Percentiles rank a stretch among this genome's conserved stretches.
phyloP scores from a whole-genome alignment of 1,140 invertebrate species.

The Hylaeus anthracinus region DNA sequence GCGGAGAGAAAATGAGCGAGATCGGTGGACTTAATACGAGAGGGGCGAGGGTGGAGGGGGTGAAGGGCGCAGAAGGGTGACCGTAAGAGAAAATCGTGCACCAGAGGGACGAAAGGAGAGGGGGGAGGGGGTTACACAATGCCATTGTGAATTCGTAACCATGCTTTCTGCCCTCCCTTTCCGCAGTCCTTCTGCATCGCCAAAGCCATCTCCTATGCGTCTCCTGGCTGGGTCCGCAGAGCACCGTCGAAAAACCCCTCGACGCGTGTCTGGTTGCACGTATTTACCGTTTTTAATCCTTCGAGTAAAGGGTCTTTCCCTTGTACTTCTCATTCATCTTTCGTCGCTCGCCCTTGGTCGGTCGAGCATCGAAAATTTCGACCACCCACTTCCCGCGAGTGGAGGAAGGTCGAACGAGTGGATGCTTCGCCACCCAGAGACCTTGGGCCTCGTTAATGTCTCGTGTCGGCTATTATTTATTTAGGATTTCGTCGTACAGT shows the following conservation, averaged over 20 bases:
- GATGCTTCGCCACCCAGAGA: too few relatives aligned
- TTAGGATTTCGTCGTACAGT: too few relatives aligned
- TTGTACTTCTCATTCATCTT: background rate
- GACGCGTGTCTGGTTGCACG: slow-evolving; percentile 44
- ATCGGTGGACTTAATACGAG: slow-evolving; percentile 4
- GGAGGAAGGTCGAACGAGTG: background rate
- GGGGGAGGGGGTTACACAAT: slow-evolving; percentile 52
- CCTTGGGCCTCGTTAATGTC: background rate
- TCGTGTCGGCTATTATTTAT: too few relatives aligned
- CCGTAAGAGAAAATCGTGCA: slow-evolving; percentile 25
- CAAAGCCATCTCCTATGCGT: slow-evolving; percentile 16
- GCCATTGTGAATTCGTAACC: slow-evolving; percentile 68
- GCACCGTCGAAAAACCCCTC: slow-evolving; percentile 8
- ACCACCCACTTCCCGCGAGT: slow-evolving; percentile 1
- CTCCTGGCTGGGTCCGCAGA: slow-evolving; percentile 7
- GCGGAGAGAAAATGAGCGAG: slow-evolving; percentile 25
- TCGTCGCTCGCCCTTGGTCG: too few relatives aligned
- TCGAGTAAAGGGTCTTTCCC: background rate
- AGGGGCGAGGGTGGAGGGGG: background rate
- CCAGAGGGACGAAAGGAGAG: background rate
- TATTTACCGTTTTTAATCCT: slow-evolving; percentile 46
- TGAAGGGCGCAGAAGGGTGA: slow-evolving; percentile 20
- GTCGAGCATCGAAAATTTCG: slow-evolving; percentile 10
- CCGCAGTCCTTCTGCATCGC: slow-evolving; percentile 1
- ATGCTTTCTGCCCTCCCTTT: slow-evolving; percentile 30